Evolutionary conservation across 2,888 invertebrate genomes (phyloP).

Genomic region (Dione vanillae): DNA sequence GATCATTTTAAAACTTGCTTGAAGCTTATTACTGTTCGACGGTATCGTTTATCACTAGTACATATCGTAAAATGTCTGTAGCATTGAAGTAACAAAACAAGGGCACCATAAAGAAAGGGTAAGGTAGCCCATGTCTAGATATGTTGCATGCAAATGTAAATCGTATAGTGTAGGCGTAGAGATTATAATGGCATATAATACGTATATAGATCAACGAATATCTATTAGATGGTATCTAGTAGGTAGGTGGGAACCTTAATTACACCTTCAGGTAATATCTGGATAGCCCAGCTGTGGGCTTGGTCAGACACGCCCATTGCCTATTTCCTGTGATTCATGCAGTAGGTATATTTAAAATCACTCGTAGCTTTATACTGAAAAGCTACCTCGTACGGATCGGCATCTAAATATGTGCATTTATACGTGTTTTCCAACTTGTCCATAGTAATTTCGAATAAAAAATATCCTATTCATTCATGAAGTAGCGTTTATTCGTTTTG

Average conservation of each 20-base stretch:
- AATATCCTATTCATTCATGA: no score
- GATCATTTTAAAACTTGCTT: conserved; percentile 10
- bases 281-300: conserved; percentile 43
- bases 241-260: conserved; percentile 62
- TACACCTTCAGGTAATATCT: conserved; percentile 56
- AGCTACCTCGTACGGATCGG: neutral
- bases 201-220: conserved; percentile 31
- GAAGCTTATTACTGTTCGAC: conserved; percentile 23
- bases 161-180: conserved; percentile 45
- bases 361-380: conserved; percentile 5
- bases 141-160: conserved; percentile 35
- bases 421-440: no score
- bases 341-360: neutral
- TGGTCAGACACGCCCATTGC: conserved; percentile 41
- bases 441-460: neutral
- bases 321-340: conserved; percentile 23
- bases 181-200: conserved; percentile 29
- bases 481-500: neutral
- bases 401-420: neutral
- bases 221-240: conserved; percentile 49
- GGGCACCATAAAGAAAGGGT: conserved; percentile 64
- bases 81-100: conserved; percentile 58
- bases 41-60: conserved; percentile 41
- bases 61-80: conserved; percentile 49
- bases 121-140: conserved; percentile 41